phyloP scores from a whole-genome alignment of 2,888 invertebrate species.

The Athalia cordata region DNA sequence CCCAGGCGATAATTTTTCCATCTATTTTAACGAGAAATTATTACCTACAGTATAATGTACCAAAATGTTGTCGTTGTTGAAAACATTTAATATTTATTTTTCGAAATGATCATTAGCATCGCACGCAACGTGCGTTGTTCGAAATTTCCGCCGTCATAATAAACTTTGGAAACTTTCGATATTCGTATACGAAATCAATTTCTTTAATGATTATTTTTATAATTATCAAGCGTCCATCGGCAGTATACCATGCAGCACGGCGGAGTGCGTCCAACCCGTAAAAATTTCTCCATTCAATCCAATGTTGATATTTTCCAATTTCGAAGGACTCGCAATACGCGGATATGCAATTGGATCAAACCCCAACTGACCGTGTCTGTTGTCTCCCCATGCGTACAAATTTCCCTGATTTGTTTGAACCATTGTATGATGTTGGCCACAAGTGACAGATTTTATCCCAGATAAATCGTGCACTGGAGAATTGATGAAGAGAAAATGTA shows the following conservation, averaged over 20 bases:
- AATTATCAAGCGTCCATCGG: no score
- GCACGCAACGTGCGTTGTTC: not conserved
- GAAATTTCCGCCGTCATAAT: not conserved
- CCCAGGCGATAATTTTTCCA: constrained; percentile 84
- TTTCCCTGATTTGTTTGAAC: constrained; percentile 77
- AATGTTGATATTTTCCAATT: constrained; percentile 77
- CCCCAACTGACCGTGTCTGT: constrained; percentile 87
- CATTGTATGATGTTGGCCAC: constrained; percentile 89
- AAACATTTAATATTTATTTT: not conserved
- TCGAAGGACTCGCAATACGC: constrained; percentile 71
- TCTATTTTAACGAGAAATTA: constrained; percentile 58
- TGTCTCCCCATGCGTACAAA: constrained; percentile 87
- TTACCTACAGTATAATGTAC: constrained; percentile 72
- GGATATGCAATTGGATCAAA: constrained; percentile 75
- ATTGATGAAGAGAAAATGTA: not conserved
- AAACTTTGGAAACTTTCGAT: not conserved
- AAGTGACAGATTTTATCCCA: constrained; percentile 80
- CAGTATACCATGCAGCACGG: constrained; percentile 72
- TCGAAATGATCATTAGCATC: not conserved
- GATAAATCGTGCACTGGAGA: constrained; percentile 75
- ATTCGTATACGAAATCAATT: not conserved
- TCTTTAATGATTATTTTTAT: no score
- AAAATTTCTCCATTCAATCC: constrained; percentile 75
- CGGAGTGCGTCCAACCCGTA: constrained; percentile 88
- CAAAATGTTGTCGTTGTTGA: constrained; percentile 50